These are phyloP conservation scores for Callyntrura sp. DNA, from an alignment of 2,888 invertebrate genomes.

Conservation along the genomic window DNA sequence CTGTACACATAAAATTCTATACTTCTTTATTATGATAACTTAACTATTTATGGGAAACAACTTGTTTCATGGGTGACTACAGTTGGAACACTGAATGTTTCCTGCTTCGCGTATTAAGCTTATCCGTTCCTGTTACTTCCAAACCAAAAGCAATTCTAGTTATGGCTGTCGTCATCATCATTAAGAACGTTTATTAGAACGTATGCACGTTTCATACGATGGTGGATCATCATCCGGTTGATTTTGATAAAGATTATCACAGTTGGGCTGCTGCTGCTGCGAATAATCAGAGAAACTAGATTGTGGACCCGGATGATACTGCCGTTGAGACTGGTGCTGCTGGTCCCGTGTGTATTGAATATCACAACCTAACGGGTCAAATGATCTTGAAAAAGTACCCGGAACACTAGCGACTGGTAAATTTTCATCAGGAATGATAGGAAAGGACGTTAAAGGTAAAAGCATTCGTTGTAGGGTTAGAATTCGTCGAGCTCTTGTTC, in stretches of 20 bases:
- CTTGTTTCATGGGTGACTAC: neutral
- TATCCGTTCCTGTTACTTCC: no score
- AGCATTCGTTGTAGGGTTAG: constrained; percentile 53
- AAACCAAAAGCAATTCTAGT: no score
- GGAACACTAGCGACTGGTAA: no score
- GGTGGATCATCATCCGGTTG: constrained; percentile 62
- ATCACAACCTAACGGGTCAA: constrained; percentile 33
- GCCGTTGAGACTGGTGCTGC: constrained; percentile 21
- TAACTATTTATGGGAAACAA: constrained; percentile 4
- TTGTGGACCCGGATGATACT: constrained; percentile 46
- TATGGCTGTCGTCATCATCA: neutral
- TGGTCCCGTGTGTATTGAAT: constrained; percentile 44
- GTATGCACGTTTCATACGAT: constrained; percentile 56
- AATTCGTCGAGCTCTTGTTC: constrained; percentile 55
- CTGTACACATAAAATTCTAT: constrained; percentile 42
- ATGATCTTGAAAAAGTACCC: constrained; percentile 37
- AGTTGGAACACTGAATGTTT: no score
- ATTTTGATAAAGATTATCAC: constrained; percentile 13
- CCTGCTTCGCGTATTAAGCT: no score
- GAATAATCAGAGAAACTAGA: constrained; percentile 54
- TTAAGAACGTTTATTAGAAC: neutral
- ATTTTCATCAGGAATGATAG: constrained; percentile 3
- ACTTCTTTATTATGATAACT: neutral
- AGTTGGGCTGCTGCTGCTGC: constrained; percentile 12
- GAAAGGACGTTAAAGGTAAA: constrained; percentile 5